Percentiles rank a stretch among this genome's conserved stretches.
phyloP scores from a whole-genome alignment of 2,888 invertebrate genomes.

The Chymomyza fuscimana region DNA sequence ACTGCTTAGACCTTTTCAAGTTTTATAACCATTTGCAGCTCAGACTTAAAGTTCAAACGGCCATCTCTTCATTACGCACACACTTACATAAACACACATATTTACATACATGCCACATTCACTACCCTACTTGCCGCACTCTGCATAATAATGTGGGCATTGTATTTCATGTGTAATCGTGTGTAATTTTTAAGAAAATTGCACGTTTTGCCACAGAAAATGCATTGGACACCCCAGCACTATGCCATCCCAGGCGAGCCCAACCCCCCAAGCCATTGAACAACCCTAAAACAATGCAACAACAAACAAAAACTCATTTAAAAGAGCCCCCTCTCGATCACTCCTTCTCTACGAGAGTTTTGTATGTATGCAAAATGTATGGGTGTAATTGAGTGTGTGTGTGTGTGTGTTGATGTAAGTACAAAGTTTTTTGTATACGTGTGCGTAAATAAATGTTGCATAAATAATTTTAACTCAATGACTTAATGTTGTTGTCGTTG shows the following conservation, averaged over 20 bases:
- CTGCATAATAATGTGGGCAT: constrained; percentile 2
- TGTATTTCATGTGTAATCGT: constrained; percentile 74
- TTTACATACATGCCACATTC: neutral
- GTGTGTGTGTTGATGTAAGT: constrained; percentile 23
- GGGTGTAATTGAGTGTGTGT: constrained; percentile 7
- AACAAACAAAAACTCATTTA: constrained; percentile 29
- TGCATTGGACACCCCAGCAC: neutral
- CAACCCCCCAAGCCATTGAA: constrained; percentile 25
- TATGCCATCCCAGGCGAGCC: neutral
- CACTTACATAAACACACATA: constrained; percentile 3
- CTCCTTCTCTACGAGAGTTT: constrained; percentile 39
- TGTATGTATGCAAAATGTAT: constrained; percentile 23
- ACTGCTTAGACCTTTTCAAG: neutral
- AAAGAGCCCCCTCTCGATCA: constrained; percentile 29
- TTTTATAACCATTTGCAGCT: neutral
- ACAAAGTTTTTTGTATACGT: constrained; percentile 24
- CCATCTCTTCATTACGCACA: constrained; percentile 18
- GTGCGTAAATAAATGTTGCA: constrained; percentile 73
- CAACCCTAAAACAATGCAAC: constrained; percentile 68
- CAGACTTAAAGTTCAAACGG: constrained; percentile 18
- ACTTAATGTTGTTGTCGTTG: constrained; percentile 64
- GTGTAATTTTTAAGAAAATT: constrained; percentile 77
- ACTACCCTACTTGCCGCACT: neutral
- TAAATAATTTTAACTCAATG: constrained; percentile 74
- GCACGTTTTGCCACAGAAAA: constrained; percentile 56